These are phyloP conservation scores for Actinia tenebrosa DNA, from an alignment of 64 coral and sea anemone species.

Conservation along the genomic window DNA sequence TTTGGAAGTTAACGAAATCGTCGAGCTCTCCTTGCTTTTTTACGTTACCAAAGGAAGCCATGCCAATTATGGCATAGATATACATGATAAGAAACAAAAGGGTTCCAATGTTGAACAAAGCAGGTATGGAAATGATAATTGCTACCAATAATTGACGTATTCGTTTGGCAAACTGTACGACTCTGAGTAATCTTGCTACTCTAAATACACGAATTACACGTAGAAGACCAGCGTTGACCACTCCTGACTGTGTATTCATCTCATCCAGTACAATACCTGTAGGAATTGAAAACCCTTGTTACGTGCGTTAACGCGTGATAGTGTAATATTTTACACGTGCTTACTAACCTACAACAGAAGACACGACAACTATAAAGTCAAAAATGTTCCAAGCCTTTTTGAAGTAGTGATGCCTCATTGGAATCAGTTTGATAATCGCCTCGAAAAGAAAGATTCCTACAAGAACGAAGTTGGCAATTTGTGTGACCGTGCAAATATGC, in stretches of 20 bases:
- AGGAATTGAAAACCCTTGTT: background rate
- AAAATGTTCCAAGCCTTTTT: slow-evolving; percentile 91
- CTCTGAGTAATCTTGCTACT: slow-evolving; percentile 79
- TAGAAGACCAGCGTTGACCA: slow-evolving; percentile 78
- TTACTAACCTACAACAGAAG: slow-evolving; percentile 73
- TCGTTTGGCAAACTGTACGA: slow-evolving; percentile 87
- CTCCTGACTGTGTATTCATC: slow-evolving; percentile 45
- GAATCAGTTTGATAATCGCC: slow-evolving; percentile 68
- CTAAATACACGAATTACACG: slow-evolving; percentile 82
- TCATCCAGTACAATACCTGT: slow-evolving; percentile 75
- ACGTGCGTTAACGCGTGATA: background rate
- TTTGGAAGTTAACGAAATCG: slow-evolving; percentile 78
- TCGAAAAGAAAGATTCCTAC: slow-evolving; percentile 71
- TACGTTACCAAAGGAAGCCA: slow-evolving; percentile 68
- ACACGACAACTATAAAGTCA: slow-evolving; percentile 75
- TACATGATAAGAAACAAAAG: slow-evolving; percentile 78
- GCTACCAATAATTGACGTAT: slow-evolving; percentile 78
- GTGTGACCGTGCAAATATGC: slow-evolving; percentile 19
- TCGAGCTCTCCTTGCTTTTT: slow-evolving; percentile 68
- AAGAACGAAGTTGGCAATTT: slow-evolving; percentile 64
- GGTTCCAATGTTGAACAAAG: slow-evolving; percentile 85
- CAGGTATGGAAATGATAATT: slow-evolving; percentile 78
- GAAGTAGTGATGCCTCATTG: slow-evolving; percentile 60
- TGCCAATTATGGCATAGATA: slow-evolving; percentile 84
- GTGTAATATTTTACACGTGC: background rate